These are phyloP conservation scores for Drosophila phalerata DNA, from an alignment of 2,888 invertebrate species.

Conservation along the genomic window DNA sequence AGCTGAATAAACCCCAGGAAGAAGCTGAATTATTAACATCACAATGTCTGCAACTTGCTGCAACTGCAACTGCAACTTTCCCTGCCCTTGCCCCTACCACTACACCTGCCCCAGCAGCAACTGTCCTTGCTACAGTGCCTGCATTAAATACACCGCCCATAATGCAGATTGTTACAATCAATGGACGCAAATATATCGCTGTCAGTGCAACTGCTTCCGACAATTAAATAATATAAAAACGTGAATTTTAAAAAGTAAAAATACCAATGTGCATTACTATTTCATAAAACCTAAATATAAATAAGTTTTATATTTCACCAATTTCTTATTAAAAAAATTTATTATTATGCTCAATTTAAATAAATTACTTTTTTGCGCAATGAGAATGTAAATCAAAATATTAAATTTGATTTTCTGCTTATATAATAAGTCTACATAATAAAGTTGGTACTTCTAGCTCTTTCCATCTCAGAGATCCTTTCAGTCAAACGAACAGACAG, in stretches of 20 bases:
- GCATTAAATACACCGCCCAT: conserved; percentile 47
- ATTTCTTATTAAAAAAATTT: too few relatives aligned
- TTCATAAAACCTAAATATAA: background rate
- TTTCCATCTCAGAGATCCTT: too few relatives aligned
- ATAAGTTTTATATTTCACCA: too few relatives aligned
- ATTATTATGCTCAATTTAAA: too few relatives aligned
- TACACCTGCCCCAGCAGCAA: too few relatives aligned
- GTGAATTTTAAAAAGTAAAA: background rate
- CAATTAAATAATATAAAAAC: background rate
- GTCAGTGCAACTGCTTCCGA: conserved; percentile 51
- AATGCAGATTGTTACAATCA: conserved; percentile 60
- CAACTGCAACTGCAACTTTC: background rate
- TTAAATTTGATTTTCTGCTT: too few relatives aligned
- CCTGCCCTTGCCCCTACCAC: background rate
- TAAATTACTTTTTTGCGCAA: too few relatives aligned
- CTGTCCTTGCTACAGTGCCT: background rate
- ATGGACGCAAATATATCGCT: conserved; percentile 60
- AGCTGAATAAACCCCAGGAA: background rate
- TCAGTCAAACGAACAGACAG: too few relatives aligned
- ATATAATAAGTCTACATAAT: too few relatives aligned
- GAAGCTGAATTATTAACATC: background rate
- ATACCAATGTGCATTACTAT: background rate
- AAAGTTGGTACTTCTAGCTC: too few relatives aligned
- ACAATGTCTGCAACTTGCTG: background rate
- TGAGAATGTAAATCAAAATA: too few relatives aligned